phyloP scores from a whole-genome alignment of 2,888 invertebrate species.

The Dichetophora obliterata region DNA sequence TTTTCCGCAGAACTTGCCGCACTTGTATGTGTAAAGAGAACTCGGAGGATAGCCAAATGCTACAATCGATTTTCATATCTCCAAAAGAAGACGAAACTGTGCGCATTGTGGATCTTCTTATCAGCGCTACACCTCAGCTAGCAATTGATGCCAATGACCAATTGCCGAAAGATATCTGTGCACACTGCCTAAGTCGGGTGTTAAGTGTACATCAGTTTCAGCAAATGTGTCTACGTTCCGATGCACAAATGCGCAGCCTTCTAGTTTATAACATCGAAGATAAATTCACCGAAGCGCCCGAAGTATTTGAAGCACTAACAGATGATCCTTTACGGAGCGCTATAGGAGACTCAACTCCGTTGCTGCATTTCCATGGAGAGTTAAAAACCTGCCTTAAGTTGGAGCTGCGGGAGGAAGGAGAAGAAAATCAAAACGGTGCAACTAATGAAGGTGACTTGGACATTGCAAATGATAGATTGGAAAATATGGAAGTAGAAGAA shows the following conservation, averaged over 20 bases:
- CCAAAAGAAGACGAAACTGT: slow-evolving; percentile 4
- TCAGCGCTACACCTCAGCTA: slow-evolving; percentile 59
- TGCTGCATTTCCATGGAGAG: slow-evolving; percentile 18
- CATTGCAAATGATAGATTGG: not conserved
- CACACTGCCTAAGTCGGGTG: slow-evolving; percentile 71
- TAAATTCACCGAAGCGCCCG: slow-evolving; percentile 8
- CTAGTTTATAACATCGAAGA: slow-evolving; percentile 25
- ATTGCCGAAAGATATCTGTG: slow-evolving; percentile 75
- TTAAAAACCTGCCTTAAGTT: slow-evolving; percentile 24
- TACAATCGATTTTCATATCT: slow-evolving; percentile 38
- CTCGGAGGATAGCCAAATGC: not conserved
- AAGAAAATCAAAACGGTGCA: slow-evolving; percentile 19
- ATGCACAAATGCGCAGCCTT: slow-evolving; percentile 30
- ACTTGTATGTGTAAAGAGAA: slow-evolving; percentile 43
- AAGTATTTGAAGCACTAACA: not conserved
- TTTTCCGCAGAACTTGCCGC: slow-evolving; percentile 40
- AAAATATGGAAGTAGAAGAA: not conserved
- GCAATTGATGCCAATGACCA: slow-evolving; percentile 72
- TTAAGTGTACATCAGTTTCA: slow-evolving; percentile 72
- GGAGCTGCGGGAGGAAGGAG: slow-evolving; percentile 36
- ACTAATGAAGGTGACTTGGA: not conserved
- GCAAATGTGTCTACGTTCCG: slow-evolving; percentile 67
- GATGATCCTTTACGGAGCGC: slow-evolving; percentile 34
- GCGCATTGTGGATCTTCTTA: slow-evolving; percentile 62
- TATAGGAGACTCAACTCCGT: not conserved